Evolutionary conservation across 2,797 vertebrate species (phyloP).

Genomic region (Potorous gilbertii): DNA sequence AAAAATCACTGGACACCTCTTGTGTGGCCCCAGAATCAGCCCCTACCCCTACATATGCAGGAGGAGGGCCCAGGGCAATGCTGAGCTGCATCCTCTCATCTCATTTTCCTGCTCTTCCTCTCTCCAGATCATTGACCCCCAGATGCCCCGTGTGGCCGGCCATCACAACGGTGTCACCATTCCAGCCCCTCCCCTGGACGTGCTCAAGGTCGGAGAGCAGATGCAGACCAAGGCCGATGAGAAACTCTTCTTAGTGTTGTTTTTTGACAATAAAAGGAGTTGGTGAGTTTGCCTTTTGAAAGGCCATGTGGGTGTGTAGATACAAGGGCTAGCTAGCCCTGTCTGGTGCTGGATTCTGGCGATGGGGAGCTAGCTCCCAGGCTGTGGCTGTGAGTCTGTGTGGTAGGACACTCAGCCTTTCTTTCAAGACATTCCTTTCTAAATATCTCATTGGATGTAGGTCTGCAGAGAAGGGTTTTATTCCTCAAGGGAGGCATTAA

Average conservation of each 20-base stretch:
- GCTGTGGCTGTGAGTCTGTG: no score
- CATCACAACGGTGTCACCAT: constrained; percentile 98
- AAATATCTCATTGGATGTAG: neutral
- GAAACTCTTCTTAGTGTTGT: constrained; percentile 96
- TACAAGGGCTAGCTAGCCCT: neutral
- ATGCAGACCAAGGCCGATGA: constrained; percentile 98
- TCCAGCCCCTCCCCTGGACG: constrained; percentile 95
- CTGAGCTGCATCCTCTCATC: neutral
- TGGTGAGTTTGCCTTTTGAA: constrained; percentile 89
- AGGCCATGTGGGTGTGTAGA: rapidly evolving
- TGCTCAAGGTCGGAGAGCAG: constrained; percentile 96
- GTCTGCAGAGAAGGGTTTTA: neutral
- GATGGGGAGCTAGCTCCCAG: no score
- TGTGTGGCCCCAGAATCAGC: neutral
- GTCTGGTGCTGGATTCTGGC: no score
- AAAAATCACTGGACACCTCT: neutral
- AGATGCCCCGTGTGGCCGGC: constrained; percentile 97
- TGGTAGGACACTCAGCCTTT: neutral
- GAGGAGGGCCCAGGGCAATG: no score
- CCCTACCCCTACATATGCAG: neutral
- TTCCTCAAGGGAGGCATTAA: neutral
- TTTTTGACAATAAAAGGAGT: constrained; percentile 99
- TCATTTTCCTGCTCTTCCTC: neutral
- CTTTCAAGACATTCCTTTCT: neutral
- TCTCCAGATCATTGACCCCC: constrained; percentile 95